Percentiles rank a stretch among this genome's conserved stretches.
Evolutionary conservation across 2,888 invertebrate species (phyloP).

Genomic region (Lochmaea crataegi): DNA sequence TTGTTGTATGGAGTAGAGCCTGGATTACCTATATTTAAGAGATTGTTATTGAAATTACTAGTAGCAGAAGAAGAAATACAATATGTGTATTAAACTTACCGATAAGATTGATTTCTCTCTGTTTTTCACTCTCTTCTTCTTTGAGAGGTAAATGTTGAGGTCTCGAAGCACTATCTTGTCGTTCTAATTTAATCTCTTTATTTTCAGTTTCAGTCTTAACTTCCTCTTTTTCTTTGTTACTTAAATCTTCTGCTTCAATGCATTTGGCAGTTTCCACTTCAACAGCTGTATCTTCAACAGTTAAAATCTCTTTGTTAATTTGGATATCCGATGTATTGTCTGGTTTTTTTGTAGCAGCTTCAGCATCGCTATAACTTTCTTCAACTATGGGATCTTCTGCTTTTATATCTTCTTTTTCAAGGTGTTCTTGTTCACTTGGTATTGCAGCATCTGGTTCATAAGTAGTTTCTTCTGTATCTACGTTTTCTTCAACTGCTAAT

Average conservation of each 20-base stretch:
- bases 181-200: background rate
- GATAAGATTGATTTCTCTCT: slow-evolving; percentile 55
- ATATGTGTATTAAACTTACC: slow-evolving; percentile 38
- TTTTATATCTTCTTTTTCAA: background rate
- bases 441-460: background rate
- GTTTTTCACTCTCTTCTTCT: slow-evolving; percentile 37
- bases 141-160: slow-evolving; percentile 49
- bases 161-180: slow-evolving; percentile 38
- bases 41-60: background rate
- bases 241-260: slow-evolving; percentile 27
- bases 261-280: background rate
- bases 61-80: background rate
- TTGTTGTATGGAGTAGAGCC: slow-evolving; percentile 65
- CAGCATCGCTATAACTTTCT: background rate
- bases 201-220: slow-evolving; percentile 29
- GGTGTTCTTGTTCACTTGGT: background rate
- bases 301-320: background rate
- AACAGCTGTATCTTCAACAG: background rate
- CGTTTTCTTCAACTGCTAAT: slow-evolving; percentile 14
- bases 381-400: background rate
- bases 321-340: background rate
- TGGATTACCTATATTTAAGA: slow-evolving; percentile 55
- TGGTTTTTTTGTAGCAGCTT: background rate
- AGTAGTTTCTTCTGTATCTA: slow-evolving; percentile 3
- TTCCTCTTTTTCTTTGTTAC: slow-evolving; percentile 25